Evolutionary conservation across 2,797 vertebrate genomes (phyloP), one percentile per base, ranked within the genome.

Genomic region (Kryptopterus vitreolus): DNA sequence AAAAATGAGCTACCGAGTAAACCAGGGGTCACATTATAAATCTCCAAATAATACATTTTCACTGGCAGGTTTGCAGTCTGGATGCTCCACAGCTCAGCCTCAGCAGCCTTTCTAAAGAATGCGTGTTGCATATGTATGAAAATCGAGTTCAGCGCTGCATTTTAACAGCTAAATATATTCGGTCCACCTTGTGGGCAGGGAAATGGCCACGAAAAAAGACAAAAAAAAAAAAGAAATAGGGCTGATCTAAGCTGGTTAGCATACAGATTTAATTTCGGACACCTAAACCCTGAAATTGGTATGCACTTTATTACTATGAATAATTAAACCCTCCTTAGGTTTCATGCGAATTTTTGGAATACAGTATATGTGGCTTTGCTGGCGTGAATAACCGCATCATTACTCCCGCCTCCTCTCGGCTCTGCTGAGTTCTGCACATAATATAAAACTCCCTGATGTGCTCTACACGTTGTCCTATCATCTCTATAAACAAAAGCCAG

Each of bases 51-150:
- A 26, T 24, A 16, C 46, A 58, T 75, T 43, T 80, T 35, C 5
- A 0, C 38, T 24, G 38, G 61, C 52, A 52, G 38, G 38, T 62
- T 16, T 73, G 58, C 46, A 48, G 35, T 4, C 35, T 66, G 61
- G 62, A 43, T 68, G 38, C 62, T 33, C 62, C 62, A 26, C 50
- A 55, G 31, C 50, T 72, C 50, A 35, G 22, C 50, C 58, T 80
- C 71, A 48, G 59, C 26, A 55, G 70, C 31, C 35, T 33, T 46
- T 66, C 33, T 57, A 55, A 74, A 58, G 70, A 75, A 74, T 46
- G 71, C 71, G 55, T 46, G 20, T 48, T 66, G 79, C 71, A 74
- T 80, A 80, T 75, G 59, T 61, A 80, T 80, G 79, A 74, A 74
- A 55, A 62, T 63, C 26, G 63, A 81, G 43, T 35, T 61, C 72